A percentile compares a stretch with the other conserved stretches of the same genome.
phyloP scores from a whole-genome alignment of 1,140 invertebrate species.

The Heliconius eleuchia region DNA sequence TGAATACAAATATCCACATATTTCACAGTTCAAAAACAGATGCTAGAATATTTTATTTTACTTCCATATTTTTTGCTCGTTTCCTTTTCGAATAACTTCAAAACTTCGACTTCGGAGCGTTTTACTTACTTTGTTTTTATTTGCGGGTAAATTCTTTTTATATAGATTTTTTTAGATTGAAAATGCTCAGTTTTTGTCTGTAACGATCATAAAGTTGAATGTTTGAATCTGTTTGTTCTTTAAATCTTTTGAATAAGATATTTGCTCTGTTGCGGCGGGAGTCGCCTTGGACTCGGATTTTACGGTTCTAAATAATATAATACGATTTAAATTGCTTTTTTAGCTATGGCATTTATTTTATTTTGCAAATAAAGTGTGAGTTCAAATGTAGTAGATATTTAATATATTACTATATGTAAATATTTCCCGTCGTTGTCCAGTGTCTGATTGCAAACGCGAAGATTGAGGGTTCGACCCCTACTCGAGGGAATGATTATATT shows the following conservation, averaged over 20 bases:
- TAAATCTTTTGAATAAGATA: constrained; percentile 11
- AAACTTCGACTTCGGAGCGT: neutral
- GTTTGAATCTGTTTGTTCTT: constrained; percentile 6
- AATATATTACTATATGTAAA: neutral
- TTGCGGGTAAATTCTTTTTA: neutral
- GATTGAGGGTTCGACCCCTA: no score
- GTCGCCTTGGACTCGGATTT: neutral
- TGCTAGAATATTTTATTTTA: neutral
- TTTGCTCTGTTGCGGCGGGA: neutral
- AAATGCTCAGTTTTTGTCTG: neutral
- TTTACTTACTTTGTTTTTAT: constrained; percentile 2
- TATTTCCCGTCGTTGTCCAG: no score
- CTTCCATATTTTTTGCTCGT: neutral
- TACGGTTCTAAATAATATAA: constrained; percentile 9
- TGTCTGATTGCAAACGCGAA: no score
- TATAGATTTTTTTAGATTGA: constrained; percentile 1
- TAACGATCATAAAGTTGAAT: constrained; percentile 2
- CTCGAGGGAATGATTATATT: no score
- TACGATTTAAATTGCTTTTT: neutral
- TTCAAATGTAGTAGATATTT: neutral
- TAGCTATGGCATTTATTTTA: neutral
- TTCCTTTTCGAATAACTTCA: neutral
- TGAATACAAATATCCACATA: neutral
- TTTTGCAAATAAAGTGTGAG: neutral
- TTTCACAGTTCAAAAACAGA: constrained; percentile 9